Base-by-base conservation (phyloP, 2,113 vertebrate species). In the Chrysochloris asiatica region DNA sequence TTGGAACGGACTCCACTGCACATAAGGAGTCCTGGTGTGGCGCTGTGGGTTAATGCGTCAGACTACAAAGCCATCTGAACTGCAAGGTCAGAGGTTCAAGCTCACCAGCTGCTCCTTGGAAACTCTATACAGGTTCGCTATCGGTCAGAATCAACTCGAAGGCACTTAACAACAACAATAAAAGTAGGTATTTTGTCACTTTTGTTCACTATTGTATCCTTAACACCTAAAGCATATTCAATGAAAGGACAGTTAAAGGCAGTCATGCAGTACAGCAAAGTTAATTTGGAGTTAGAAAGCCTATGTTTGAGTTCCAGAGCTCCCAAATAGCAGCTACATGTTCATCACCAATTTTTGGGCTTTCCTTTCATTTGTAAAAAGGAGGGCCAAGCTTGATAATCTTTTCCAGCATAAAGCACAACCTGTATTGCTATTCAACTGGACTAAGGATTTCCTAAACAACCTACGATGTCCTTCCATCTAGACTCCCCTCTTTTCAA, bases 401-500 rank as follows among this genome's bases (percentile, higher is more conserved):
- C 72, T n/a, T n/a, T n/a, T n/a, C n/a, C n/a, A n/a, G n/a, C n/a
- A n/a, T 48, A 48, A 87, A 33, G 33, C 16, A 50, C 36, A 52
- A 26, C 24, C 80, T 65, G 75, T 90, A 38, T 30, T 54, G 3
- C n/a, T n/a, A n/a, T 86, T 50, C 86, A 89, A 71, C 24, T 88
- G 26, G 48, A 76, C 65, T 43, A 36, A 8, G 38, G 12, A 21
- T 43, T 28, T 28, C 69, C 69, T 56, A 14, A 67, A 89, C 14
- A 77, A 9, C 65, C 28, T 52, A 41, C 38, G 36, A n/a, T 83
- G 63, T 86, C 71, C 41, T 80, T 93, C 26, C 73, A 83, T 69
- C 6, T 92, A 28, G 54, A 84, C 61, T 83, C 63, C 21, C 41
- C 33, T 69, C 30, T 95, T 88, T 45, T 63, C 81, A 95, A 84